Evolutionary conservation across 2,888 invertebrate genomes (phyloP), one percentile per base, ranked within the genome.

Genomic region (Sylvicola fuscatus): DNA sequence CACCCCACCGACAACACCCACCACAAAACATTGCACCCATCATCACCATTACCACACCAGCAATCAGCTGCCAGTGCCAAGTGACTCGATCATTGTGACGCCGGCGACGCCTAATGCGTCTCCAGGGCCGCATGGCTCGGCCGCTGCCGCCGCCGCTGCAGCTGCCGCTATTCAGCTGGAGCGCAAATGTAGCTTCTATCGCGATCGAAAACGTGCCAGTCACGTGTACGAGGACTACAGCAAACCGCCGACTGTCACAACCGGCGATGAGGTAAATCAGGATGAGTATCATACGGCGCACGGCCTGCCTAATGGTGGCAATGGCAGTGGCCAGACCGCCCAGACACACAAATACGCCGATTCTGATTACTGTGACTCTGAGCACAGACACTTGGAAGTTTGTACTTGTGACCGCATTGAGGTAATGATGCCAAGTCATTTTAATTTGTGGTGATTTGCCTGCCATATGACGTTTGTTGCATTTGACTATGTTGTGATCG

Each of bases 41-140:
- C 17, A 30, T 35, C 12, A 27, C 29, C 10, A 12, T 8, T 15
- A 30, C 31, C 12, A 27, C 8, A 27, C 29, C 26, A 21, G 27
- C n/a, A 27, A 32, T 34, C 33, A 37, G 12, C 29, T 37, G 2
- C 37, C 37, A 11, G 14, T 16, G 6, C 14, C 29, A 7, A 53
- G 54, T 41, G 59, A 58, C 46, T 44, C 54, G 33, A 57, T 58
- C 40, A 58, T 58, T 44, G 51, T 59, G 40, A 59, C 57, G 45
- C 57, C 59, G 42, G 58, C 59, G 43, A 59, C 59, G 39, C 59
- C 59, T 39, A 51, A 54, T 45, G 53, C 58, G 37, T 58, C 58
- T 41, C 59, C 58, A n/a, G 56, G 58, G 13, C 59, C 14, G 50
- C 49, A 34, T 13, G 32, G 29, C 16, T 16, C 16, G 26, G 36